A percentile compares a stretch with the other conserved stretches of the same genome.
Conservation (phyloP, 2,888 invertebrate species). For the Theodoxus fluviatilis region DNA sequence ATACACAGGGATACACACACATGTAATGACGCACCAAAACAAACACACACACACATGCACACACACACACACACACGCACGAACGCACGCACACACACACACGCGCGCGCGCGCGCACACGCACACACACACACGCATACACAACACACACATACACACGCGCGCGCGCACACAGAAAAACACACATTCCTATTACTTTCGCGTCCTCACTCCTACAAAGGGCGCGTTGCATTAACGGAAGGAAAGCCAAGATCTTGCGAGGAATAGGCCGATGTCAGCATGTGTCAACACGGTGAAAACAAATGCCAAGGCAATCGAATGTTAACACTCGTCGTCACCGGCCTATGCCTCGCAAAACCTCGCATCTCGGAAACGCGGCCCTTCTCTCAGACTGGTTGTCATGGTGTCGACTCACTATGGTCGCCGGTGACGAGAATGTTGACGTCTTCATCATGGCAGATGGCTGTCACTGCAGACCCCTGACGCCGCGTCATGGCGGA, state of each 20-base stretch:
- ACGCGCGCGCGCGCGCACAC: not conserved
- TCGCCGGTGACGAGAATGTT: constrained; percentile 59
- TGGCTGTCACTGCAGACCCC: constrained; percentile 55
- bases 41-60: constrained; percentile 3
- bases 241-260: no score
- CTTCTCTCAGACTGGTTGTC: not conserved
- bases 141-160: not conserved
- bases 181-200: not conserved
- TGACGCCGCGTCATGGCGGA: constrained; percentile 54
- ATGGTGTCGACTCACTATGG: constrained; percentile 48
- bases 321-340: no score
- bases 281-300: no score
- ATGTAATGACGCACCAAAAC: not conserved
- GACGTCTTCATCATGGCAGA: constrained; percentile 56
- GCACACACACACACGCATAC: not conserved
- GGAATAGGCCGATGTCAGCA: no score
- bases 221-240: no score
- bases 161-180: not conserved
- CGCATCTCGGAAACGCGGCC: no score
- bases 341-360: no score
- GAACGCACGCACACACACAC: not conserved
- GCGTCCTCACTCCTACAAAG: no score
- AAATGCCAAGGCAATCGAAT: no score
- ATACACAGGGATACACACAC: not conserved
- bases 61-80: constrained; percentile 11